Conservation (phyloP, 2,888 invertebrate species). For the Euspilapteryx auroguttella region DNA sequence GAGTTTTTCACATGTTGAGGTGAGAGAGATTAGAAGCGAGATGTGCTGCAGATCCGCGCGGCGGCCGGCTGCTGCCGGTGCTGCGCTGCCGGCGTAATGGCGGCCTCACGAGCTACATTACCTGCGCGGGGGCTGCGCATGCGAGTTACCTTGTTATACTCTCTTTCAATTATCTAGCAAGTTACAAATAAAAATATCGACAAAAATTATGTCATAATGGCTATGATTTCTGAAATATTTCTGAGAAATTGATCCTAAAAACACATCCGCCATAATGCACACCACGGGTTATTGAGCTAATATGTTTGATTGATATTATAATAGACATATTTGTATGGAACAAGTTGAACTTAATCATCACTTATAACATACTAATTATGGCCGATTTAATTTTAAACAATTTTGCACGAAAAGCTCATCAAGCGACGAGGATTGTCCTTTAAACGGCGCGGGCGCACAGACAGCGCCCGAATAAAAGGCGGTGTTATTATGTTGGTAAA, state of each 20-base stretch:
- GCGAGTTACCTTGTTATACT: not conserved
- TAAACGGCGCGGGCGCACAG: slow-evolving; percentile 35
- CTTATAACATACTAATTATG: too few relatives aligned
- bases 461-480: slow-evolving; percentile 49
- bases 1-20: too few relatives aligned
- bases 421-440: slow-evolving; percentile 52
- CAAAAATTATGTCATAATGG: too few relatives aligned
- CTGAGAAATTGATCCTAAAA: too few relatives aligned
- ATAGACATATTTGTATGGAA: too few relatives aligned
- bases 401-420: slow-evolving; percentile 60
- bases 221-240: too few relatives aligned
- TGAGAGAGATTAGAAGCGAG: too few relatives aligned
- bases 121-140: slow-evolving; percentile 7
- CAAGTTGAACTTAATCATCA: too few relatives aligned
- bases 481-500: slow-evolving; percentile 61
- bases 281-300: too few relatives aligned
- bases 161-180: not conserved
- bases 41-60: not conserved
- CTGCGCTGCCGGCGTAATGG: slow-evolving; percentile 31
- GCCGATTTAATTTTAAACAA: slow-evolving; percentile 46
- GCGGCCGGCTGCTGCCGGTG: slow-evolving; percentile 16
- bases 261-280: too few relatives aligned
- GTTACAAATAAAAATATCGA: too few relatives aligned
- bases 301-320: too few relatives aligned
- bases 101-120: slow-evolving; percentile 32